These are phyloP conservation scores for Platycheirus albimanus DNA, from an alignment of 2,888 invertebrate genomes.

Conservation along the genomic window DNA sequence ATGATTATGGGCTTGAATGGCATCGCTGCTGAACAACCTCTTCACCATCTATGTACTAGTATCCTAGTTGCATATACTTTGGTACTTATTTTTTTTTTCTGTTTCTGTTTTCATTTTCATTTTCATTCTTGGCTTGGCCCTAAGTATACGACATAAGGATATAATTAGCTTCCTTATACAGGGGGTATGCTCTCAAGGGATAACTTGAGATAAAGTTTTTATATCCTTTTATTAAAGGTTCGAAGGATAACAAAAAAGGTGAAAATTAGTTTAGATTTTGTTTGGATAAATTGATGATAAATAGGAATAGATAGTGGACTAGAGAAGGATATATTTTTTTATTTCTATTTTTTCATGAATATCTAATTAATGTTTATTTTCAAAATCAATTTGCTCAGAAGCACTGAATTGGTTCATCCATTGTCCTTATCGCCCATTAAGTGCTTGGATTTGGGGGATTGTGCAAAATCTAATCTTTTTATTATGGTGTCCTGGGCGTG, in stretches of 20 bases:
- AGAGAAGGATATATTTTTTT: neutral
- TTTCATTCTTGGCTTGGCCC: too few species aligned
- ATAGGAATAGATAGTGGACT: neutral
- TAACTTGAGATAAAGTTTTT: constrained; percentile 19
- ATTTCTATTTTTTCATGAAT: constrained; percentile 10
- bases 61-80: neutral
- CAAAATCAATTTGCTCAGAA: constrained; percentile 48
- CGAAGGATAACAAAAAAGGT: constrained; percentile 41
- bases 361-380: constrained; percentile 53
- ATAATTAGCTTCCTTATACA: constrained; percentile 15
- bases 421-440: neutral
- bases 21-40: neutral
- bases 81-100: constrained; percentile 8
- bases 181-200: constrained; percentile 35
- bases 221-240: neutral
- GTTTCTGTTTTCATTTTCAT: too few species aligned
- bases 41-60: neutral
- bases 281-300: constrained; percentile 39
- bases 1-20: constrained; percentile 60
- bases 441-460: neutral
- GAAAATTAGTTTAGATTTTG: constrained; percentile 58
- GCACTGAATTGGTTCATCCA: neutral
- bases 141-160: constrained; percentile 25
- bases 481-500: constrained; percentile 26
- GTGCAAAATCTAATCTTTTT: too few species aligned